Evolutionary conservation across 30 jellyfish, hydroid and myxozoan species (phyloP).

Genomic region (Cassiopea xamachana): DNA sequence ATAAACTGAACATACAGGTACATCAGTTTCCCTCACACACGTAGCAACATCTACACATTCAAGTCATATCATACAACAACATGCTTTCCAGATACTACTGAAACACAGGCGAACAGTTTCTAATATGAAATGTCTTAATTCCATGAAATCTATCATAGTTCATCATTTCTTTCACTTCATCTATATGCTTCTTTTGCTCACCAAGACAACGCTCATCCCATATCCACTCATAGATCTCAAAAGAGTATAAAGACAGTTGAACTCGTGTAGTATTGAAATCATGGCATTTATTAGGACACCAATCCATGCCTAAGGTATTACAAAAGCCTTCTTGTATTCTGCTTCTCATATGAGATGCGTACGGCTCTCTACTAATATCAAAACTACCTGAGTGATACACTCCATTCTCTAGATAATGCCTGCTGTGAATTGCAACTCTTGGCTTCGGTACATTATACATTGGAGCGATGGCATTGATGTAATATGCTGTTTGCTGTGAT

Average conservation of each 20-base stretch:
- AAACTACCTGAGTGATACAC: conserved; percentile 13
- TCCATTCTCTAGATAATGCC: conserved; percentile 47
- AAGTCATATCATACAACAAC: too few species aligned
- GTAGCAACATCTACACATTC: too few species aligned
- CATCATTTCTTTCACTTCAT: too few species aligned
- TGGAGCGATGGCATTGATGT: conserved; percentile 26
- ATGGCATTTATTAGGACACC: conserved; percentile 36
- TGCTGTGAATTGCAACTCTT: conserved; percentile 42
- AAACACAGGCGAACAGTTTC: too few species aligned
- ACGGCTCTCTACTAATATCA: conserved; percentile 38
- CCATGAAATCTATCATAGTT: too few species aligned
- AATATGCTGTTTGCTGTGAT: conserved; percentile 13
- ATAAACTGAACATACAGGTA: too few species aligned
- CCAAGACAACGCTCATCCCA: conserved; percentile 46
- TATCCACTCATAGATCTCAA: conserved; percentile 49
- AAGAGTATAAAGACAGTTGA: conserved; percentile 30
- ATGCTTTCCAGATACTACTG: too few species aligned
- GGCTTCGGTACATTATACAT: conserved; percentile 39
- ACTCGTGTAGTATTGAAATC: conserved; percentile 2
- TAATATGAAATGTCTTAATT: too few species aligned
- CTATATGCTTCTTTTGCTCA: conserved; percentile 22
- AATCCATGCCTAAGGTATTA: conserved; percentile 30
- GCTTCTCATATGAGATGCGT: conserved; percentile 23
- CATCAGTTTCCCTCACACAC: too few species aligned
- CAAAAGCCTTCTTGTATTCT: conserved; percentile 43